These are phyloP conservation scores for Pocota personata DNA, from an alignment of 2,888 invertebrate species.

Conservation along the genomic window DNA sequence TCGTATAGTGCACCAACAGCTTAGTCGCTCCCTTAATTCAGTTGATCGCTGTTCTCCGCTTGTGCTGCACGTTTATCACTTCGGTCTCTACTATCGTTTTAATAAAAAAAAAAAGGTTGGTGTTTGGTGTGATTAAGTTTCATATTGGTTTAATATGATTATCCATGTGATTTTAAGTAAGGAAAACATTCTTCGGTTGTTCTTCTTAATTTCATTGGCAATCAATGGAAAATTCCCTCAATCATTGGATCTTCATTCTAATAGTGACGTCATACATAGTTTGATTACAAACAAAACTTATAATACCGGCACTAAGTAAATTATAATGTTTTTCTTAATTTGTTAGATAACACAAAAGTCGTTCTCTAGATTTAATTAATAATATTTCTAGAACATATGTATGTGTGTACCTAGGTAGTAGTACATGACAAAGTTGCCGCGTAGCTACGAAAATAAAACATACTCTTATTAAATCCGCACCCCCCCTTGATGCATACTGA, in stretches of 20 bases:
- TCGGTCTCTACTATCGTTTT: background rate
- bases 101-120: constrained; percentile 35
- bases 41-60: constrained; percentile 52
- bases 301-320: constrained; percentile 22
- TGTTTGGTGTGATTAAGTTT: background rate
- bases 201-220: background rate
- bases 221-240: constrained; percentile 8
- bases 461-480: background rate
- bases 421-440: background rate
- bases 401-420: background rate
- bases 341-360: constrained; percentile 14
- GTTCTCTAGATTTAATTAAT: background rate
- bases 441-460: constrained; percentile 12
- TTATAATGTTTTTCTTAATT: background rate
- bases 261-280: constrained; percentile 32
- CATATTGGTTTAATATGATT: background rate
- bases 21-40: constrained; percentile 33
- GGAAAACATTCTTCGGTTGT: background rate
- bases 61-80: constrained; percentile 8
- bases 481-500: constrained; percentile 2
- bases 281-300: constrained; percentile 57
- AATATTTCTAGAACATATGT: background rate
- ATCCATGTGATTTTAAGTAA: background rate
- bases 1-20: background rate
- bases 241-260: background rate